A percentile compares a stretch with the other conserved stretches of the same genome.
Evolutionary conservation across 1,140 invertebrate species (phyloP).

Genomic region (Drosophila setifemur): DNA sequence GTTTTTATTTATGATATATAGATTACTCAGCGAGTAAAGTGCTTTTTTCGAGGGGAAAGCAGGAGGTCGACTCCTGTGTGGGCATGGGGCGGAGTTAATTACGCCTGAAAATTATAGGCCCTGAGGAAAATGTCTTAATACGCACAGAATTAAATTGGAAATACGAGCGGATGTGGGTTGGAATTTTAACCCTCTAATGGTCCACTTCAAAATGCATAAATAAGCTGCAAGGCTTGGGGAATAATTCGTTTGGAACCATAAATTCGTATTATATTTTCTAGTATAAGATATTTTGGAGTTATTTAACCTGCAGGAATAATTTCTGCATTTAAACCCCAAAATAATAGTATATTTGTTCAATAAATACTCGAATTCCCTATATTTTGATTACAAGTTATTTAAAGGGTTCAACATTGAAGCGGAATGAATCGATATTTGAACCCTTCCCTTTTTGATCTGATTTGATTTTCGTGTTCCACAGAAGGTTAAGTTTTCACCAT

Average conservation of each 20-base stretch:
- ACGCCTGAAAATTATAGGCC: slow-evolving; percentile 45
- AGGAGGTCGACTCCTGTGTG: not conserved
- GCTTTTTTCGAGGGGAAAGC: slow-evolving; percentile 4
- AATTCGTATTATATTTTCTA: no score
- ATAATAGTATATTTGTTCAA: no score
- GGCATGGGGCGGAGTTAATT: slow-evolving; percentile 21
- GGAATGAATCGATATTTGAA: no score
- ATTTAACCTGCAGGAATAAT: no score
- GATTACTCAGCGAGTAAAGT: slow-evolving; percentile 42
- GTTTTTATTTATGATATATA: slow-evolving; percentile 72
- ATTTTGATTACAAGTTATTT: no score
- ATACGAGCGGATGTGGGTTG: not conserved
- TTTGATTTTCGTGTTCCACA: no score
- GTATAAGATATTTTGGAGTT: no score
- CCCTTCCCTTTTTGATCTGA: no score
- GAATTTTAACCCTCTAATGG: slow-evolving; percentile 3
- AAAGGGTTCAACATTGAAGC: no score
- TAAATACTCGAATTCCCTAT: no score
- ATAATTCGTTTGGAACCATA: not conserved
- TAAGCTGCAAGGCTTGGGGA: not conserved
- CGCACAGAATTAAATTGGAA: slow-evolving; percentile 21
- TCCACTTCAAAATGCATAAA: not conserved
- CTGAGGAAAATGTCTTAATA: slow-evolving; percentile 38
- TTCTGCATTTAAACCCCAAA: no score
- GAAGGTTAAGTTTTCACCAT: not conserved